Conservation (phyloP, 2,113 vertebrate species). For the Passerina amoena region DNA sequence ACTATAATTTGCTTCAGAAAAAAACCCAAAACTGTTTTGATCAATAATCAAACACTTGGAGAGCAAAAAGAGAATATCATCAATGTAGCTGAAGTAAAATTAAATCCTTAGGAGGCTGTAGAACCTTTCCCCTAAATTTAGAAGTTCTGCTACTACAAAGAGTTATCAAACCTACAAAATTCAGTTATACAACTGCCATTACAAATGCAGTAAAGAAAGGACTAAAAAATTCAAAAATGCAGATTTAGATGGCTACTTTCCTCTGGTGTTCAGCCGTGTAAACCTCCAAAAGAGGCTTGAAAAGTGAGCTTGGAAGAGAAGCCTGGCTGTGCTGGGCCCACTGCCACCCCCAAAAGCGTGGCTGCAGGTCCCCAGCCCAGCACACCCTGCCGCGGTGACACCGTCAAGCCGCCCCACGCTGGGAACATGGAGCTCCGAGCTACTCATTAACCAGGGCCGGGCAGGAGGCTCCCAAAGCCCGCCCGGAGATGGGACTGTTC, state of each 20-base stretch:
- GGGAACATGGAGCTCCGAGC: rapidly evolving
- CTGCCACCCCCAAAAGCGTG: rapidly evolving
- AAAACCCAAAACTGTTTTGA: not conserved
- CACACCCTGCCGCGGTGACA: rapidly evolving
- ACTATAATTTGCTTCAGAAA: not conserved
- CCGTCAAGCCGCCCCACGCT: rapidly evolving
- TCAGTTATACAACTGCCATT: not conserved
- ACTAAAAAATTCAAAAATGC: not conserved
- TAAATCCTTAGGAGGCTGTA: not conserved
- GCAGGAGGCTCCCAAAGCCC: not conserved
- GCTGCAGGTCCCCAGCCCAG: not conserved
- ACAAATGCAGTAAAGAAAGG: not conserved
- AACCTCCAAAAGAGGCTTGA: not conserved
- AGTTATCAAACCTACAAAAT: not conserved
- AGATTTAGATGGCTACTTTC: not conserved
- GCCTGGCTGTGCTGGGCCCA: rapidly evolving
- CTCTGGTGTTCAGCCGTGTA: not conserved
- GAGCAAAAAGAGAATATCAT: not conserved
- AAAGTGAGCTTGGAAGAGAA: not conserved
- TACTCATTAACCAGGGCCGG: not conserved
- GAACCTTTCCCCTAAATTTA: not conserved
- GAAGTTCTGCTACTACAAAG: not conserved
- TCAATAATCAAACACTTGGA: not conserved
- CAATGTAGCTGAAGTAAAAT: not conserved
- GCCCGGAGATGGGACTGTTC: not conserved